Base-by-base conservation (phyloP, 2,113 vertebrate genomes). In the Labeo catla region DNA sequence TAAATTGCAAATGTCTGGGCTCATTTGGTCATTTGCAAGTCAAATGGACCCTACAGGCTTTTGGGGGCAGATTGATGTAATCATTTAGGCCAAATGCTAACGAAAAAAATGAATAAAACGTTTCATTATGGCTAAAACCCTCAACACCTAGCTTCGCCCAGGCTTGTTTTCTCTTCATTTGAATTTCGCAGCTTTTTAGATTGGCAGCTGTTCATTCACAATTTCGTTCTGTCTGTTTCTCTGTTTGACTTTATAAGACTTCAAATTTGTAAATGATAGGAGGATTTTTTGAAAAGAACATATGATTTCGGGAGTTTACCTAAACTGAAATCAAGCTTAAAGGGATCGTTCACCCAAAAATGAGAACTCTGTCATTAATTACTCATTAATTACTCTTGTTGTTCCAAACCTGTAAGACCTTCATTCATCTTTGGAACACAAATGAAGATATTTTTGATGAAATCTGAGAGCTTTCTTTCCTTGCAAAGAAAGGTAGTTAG, bases 21-120 rank as follows among this genome's bases (percentile, higher is more conserved):
- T 93, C 84, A 88, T 89, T 91, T 87, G 86, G 88, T 84, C 83
- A 95, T 96, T 96, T 96, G 95, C 95, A 95, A 94, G 95, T 95
- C 92, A 95, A 95, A 95, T 96, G 72, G 88, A 87, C 84, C 86
- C 87, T 52, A 83, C 83, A 5, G 87, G 92, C 92, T 92, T 91
- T 90, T 93, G 88, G 91, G 90, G 91, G 94, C 94, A 90, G 93
- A 93, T 94, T 83, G 93, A 95, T 95, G 91, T 94, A 94, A 95
- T 96, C 93, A 95, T 95, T 96, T 91, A 92, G 90, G 91, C 89
- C 89, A 81, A 90, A 88, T 79, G 92, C 91, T 92, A 92, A 93
- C 83, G 23, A 66, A 82, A 89, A 28, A 87, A 90, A 92, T 90
- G 83, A 94, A 94, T 93, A 92, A 93, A 90, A 92, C 92, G 86